phyloP scores from a whole-genome alignment of 1,140 invertebrate genomes.

The Mesaphorura yosii region DNA sequence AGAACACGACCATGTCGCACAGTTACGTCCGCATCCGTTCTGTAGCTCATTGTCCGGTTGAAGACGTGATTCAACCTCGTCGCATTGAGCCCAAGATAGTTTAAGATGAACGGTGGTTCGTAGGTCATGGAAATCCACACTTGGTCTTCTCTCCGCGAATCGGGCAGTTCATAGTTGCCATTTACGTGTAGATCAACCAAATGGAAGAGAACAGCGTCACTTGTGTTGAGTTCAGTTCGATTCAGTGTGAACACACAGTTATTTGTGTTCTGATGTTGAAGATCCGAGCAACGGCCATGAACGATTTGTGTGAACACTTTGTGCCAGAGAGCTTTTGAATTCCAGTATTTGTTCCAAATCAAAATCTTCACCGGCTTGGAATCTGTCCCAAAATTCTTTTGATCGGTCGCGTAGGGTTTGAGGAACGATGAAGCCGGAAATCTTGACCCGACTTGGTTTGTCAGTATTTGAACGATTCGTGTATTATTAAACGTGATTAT shows the following conservation, averaged over 20 bases:
- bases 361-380: conserved; percentile 24
- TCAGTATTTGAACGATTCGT: too few relatives aligned
- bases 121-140: conserved; percentile 31
- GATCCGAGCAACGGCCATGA: conserved; percentile 24
- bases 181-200: conserved; percentile 18
- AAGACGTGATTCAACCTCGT: conserved; percentile 33
- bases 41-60: conserved; percentile 43
- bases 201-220: conserved; percentile 31
- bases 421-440: too few relatives aligned
- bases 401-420: too few relatives aligned
- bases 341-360: conserved; percentile 30
- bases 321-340: conserved; percentile 25
- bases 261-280: too few relatives aligned
- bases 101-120: conserved; percentile 32
- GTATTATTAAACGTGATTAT: too few relatives aligned
- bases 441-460: too few relatives aligned
- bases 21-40: conserved; percentile 37
- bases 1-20: conserved; percentile 43
- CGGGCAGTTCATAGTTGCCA: conserved; percentile 14
- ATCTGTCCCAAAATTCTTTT: not conserved
- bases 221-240: conserved; percentile 16
- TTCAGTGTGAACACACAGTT: conserved; percentile 31
- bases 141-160: conserved; percentile 18
- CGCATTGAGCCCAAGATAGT: conserved; percentile 19
- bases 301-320: conserved; percentile 27